These are phyloP conservation scores for Callithrix jacchus DNA, from an alignment of 2,113 vertebrate species.

Conservation along the genomic window DNA sequence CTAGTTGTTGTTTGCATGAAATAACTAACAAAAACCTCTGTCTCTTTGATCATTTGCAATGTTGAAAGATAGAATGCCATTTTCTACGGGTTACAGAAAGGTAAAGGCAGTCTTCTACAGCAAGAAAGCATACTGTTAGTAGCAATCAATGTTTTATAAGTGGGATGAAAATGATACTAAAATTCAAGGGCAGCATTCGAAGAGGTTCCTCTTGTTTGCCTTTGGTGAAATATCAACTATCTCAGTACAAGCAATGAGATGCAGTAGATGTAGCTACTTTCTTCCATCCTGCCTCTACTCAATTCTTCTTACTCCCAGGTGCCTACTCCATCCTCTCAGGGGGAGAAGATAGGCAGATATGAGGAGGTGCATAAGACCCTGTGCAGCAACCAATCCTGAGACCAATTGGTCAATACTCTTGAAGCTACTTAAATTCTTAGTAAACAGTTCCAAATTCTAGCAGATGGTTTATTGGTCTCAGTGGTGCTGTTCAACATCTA, in stretches of 20 bases:
- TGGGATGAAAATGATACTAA: background rate
- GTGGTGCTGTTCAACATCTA: constrained; percentile 18
- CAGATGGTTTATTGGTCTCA: constrained; percentile 55
- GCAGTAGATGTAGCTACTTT: constrained; percentile 46
- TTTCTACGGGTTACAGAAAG: constrained; percentile 29
- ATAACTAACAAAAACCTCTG: background rate
- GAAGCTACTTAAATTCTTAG: constrained; percentile 61
- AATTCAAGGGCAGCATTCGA: constrained; percentile 12
- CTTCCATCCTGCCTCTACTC: background rate
- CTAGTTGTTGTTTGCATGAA: background rate
- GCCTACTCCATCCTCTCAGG: background rate
- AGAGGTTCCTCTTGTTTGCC: constrained; percentile 56
- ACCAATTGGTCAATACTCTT: constrained; percentile 41
- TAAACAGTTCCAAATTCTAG: constrained; percentile 23
- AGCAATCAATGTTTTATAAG: constrained; percentile 17
- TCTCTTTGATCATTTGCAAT: background rate
- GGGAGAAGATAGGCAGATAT: constrained; percentile 26
- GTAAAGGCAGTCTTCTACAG: constrained; percentile 31
- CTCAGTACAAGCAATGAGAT: background rate
- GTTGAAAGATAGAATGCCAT: background rate
- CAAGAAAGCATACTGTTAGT: background rate
- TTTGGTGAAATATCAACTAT: constrained; percentile 41
- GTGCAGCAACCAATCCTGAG: background rate
- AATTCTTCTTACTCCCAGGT: background rate
- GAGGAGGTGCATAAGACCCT: background rate